phyloP scores from a whole-genome alignment of 1,140 invertebrate genomes.

The Caenorhabditis inopinata region DNA sequence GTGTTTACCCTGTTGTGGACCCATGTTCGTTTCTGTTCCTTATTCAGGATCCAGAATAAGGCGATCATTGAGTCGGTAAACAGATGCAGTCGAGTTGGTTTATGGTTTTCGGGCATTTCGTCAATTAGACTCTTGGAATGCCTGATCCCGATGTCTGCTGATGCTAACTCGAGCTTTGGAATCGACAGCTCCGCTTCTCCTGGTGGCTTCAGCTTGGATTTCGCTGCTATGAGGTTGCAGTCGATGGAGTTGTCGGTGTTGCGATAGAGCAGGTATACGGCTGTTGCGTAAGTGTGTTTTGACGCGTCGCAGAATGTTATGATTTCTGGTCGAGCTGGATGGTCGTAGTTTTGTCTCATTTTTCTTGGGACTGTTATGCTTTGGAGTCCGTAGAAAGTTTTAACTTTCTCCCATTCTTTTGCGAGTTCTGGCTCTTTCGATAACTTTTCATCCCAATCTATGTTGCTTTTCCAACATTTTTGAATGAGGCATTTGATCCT shows the following conservation, averaged over 20 bases:
- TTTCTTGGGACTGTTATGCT: not conserved
- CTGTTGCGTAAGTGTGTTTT: not conserved
- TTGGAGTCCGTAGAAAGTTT: not conserved
- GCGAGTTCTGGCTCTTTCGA: too few species aligned
- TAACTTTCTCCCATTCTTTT: conserved; percentile 15
- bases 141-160: not conserved
- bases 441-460: too few species aligned
- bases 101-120: not conserved
- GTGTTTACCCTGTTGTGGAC: too few species aligned
- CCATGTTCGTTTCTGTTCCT: not conserved
- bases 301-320: not conserved
- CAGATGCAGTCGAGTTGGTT: not conserved
- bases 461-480: conserved; percentile 1
- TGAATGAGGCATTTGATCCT: conserved; percentile 30
- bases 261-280: not conserved
- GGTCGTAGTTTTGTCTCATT: not conserved
- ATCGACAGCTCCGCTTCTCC: not conserved
- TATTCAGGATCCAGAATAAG: not conserved
- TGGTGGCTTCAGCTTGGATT: not conserved
- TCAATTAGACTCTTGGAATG: not conserved
- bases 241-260: not conserved
- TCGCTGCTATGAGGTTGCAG: not conserved
- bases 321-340: not conserved
- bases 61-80: not conserved
- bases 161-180: not conserved